Base-by-base conservation (phyloP, 1,140 invertebrate genomes). In the Calosoma granatense region DNA sequence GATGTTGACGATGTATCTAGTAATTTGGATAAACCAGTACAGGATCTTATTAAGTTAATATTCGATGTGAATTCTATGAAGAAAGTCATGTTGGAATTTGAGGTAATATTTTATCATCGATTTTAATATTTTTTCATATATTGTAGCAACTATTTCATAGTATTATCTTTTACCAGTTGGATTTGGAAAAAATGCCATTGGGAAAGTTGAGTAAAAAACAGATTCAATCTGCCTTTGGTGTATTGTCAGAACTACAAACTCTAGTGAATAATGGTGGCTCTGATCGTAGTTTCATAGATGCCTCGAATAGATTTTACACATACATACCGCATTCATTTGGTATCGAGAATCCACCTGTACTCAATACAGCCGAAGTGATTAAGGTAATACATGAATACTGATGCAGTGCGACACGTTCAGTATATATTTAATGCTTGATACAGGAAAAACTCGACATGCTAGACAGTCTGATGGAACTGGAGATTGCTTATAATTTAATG, bases 171-270 rank as follows among this genome's bases (percentile, higher is more conserved):
- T 69, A 55, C 63, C 19, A 88, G 81, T 81, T 98, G 63, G 95
- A 98, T 75, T 80, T 91, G 61, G 92, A 95, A 53, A 97, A 98
- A 75, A 96, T 98, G 94, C 96, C 96, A 0, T 74, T 98, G 1
- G 69, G 60, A 47, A 98, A 98, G 76, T 70, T 99, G 0, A 97
- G 94, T 11, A 85, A 88, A 65, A 86, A 86, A 59, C 94, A 98
- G 75, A 86, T 99, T 30, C 81, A 90, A 65, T 76, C 83, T 51
- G 95, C 94, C 0, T 98, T 90, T 67, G 73, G 70, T 30, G 84
- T 96, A 17, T 71, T 98, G 1, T 85, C 79, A 1, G 87, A 96
- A 64, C 70, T 96, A 15, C 82, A 88, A 63, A 71, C 81, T 22
- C 66, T 87, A 9, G 72, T 90, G 2, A 72, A 81, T 55, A 73